These are phyloP conservation scores for Melinaea menophilus DNA, from an alignment of 2,888 invertebrate species.

Conservation along the genomic window DNA sequence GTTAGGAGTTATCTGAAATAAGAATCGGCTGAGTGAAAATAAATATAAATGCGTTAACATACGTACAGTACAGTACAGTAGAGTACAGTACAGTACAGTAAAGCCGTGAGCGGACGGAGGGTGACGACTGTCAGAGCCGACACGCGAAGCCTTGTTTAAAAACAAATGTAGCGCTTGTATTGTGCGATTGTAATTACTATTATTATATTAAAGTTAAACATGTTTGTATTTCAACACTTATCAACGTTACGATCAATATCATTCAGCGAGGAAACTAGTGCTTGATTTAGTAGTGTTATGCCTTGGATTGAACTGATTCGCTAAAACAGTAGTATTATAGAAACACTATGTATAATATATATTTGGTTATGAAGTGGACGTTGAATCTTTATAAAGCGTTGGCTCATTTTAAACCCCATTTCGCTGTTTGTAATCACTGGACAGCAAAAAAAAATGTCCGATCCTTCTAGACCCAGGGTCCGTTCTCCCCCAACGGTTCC, in stretches of 20 bases:
- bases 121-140: constrained; percentile 24
- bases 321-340: too few relatives aligned
- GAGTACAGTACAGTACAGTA: too few relatives aligned
- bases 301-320: too few relatives aligned
- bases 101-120: constrained; percentile 22
- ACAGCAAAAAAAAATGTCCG: neutral
- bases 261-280: too few relatives aligned
- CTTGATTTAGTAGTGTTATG: too few relatives aligned
- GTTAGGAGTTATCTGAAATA: constrained; percentile 29
- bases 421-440: too few relatives aligned
- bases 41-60: constrained; percentile 22
- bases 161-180: constrained; percentile 19
- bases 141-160: constrained; percentile 29
- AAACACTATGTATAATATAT: too few relatives aligned
- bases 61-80: too few relatives aligned
- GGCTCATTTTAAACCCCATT: too few relatives aligned
- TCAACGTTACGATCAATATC: too few relatives aligned
- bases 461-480: constrained; percentile 3
- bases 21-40: constrained; percentile 29
- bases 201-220: neutral
- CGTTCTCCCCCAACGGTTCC: neutral
- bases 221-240: neutral
- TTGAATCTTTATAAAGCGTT: too few relatives aligned
- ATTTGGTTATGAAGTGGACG: too few relatives aligned
- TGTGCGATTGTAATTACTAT: constrained; percentile 3